These are phyloP conservation scores for Brachionus plicatilis DNA, from an alignment of 1,140 invertebrate genomes.

Conservation along the genomic window DNA sequence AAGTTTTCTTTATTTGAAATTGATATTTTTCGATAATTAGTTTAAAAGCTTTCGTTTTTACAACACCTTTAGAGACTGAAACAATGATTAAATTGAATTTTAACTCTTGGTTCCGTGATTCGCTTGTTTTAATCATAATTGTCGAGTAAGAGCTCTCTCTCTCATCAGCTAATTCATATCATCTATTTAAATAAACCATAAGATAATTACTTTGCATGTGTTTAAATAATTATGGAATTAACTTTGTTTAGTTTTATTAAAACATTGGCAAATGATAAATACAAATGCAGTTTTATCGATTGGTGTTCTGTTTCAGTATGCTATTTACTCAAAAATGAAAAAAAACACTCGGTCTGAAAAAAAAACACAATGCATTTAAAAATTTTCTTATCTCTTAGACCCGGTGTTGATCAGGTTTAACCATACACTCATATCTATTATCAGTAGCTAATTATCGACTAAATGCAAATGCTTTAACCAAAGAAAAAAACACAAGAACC, in stretches of 20 bases:
- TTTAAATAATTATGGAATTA: conserved; percentile 1
- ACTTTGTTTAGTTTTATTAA: neutral
- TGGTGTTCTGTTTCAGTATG: neutral
- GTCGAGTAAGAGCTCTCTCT: neutral
- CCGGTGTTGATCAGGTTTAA: neutral
- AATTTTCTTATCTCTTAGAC: neutral
- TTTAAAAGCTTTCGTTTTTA: neutral
- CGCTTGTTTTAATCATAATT: neutral
- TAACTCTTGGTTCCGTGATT: neutral
- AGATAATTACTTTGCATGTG: conserved; percentile 20
- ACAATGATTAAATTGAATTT: neutral
- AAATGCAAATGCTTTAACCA: neutral
- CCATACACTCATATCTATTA: neutral
- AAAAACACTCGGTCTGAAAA: neutral
- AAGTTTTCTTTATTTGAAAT: neutral
- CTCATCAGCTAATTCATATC: neutral
- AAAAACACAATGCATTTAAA: neutral
- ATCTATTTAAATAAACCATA: neutral
- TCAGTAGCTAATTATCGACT: neutral
- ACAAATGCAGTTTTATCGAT: neutral
- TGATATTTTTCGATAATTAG: neutral
- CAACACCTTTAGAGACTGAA: neutral
- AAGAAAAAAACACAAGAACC: neutral
- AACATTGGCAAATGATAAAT: neutral
- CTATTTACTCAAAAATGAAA: neutral